These are phyloP conservation scores for Zaprionus taronus DNA, from an alignment of 1,140 invertebrate genomes.

Conservation along the genomic window DNA sequence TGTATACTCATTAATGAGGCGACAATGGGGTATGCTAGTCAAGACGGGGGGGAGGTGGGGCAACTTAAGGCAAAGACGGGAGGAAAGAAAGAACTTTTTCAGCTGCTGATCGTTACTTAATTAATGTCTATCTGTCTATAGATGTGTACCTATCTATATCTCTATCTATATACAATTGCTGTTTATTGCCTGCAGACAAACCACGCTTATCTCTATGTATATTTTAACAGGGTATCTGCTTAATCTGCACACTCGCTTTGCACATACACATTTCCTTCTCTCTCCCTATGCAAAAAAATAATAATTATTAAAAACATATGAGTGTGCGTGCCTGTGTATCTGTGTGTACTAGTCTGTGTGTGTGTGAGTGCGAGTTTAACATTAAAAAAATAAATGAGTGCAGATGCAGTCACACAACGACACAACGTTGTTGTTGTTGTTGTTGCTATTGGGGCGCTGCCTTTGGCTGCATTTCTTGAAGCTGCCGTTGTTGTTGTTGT, in stretches of 20 bases:
- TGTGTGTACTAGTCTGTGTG: constrained; percentile 29
- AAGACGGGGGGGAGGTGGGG: neutral
- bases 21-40: neutral
- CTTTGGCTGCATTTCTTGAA: constrained; percentile 64
- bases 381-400: constrained; percentile 71
- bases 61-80: no score
- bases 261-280: constrained; percentile 14
- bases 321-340: constrained; percentile 34
- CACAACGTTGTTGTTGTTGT: constrained; percentile 44
- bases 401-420: constrained; percentile 66
- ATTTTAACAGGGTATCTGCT: constrained; percentile 5
- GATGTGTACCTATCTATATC: neutral
- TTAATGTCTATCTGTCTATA: no score
- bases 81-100: no score
- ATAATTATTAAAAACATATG: constrained; percentile 82
- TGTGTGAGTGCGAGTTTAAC: constrained; percentile 47
- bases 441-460: constrained; percentile 59
- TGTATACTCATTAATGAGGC: neutral
- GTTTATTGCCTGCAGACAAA: neutral
- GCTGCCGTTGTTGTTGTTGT: constrained; percentile 58
- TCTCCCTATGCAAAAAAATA: constrained; percentile 72
- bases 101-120: no score
- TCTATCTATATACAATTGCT: neutral
- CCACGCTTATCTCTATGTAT: neutral
- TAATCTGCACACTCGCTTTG: neutral